These are phyloP conservation scores for Chitala chitala DNA, from an alignment of 2,113 vertebrate genomes.

Conservation along the genomic window DNA sequence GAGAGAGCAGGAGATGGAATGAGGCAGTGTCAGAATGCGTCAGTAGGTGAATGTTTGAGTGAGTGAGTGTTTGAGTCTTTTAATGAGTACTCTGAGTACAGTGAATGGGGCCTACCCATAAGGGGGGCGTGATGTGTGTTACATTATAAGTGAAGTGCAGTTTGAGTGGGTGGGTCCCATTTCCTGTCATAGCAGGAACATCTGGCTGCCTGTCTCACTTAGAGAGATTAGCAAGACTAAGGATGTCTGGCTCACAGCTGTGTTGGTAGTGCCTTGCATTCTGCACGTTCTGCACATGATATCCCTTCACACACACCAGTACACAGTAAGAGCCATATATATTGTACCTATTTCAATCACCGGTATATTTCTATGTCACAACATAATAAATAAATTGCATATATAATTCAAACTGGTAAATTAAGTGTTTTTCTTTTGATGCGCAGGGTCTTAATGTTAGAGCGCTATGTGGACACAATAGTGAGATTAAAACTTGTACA, in stretches of 20 bases:
- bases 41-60: no score
- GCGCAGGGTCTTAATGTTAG: no score
- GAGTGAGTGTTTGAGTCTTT: no score
- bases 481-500: neutral
- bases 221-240: neutral
- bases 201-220: constrained; percentile 8
- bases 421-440: no score
- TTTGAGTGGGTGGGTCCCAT: neutral
- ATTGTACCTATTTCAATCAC: no score
- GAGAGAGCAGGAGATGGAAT: no score
- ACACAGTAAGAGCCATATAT: neutral
- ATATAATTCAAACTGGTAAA: no score
- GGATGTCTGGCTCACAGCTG: constrained; percentile 20
- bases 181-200: constrained; percentile 5
- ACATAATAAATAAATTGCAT: no score
- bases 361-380: no score
- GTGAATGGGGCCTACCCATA: neutral
- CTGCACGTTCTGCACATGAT: neutral
- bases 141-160: neutral
- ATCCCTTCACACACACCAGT: neutral
- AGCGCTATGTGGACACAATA: neutral
- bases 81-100: neutral
- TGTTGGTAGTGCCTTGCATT: neutral
- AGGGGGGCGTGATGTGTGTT: neutral
- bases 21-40: neutral